These are phyloP conservation scores for Drosophila kikkawai DNA, from an alignment of 1,140 invertebrate genomes.

Conservation along the genomic window DNA sequence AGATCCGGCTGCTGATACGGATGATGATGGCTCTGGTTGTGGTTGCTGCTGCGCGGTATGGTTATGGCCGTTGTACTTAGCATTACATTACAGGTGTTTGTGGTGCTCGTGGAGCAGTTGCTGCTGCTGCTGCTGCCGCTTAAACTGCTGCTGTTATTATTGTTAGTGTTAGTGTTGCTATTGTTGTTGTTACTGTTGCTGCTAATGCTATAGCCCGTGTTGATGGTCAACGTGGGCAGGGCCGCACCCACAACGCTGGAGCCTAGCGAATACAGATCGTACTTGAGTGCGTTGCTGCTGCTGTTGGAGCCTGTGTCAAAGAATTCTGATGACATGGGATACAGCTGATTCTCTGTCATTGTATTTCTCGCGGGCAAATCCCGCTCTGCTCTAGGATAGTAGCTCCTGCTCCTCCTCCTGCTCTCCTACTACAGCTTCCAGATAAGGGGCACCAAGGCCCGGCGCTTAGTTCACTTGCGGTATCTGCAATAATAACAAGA, in stretches of 20 bases:
- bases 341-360: slow-evolving; percentile 84
- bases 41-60: slow-evolving; percentile 82
- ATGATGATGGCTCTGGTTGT: slow-evolving; percentile 77
- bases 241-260: slow-evolving; percentile 56
- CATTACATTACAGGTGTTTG: slow-evolving; percentile 77
- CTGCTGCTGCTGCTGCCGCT: slow-evolving; percentile 30
- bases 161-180: slow-evolving; percentile 28
- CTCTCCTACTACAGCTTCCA: slow-evolving; percentile 1
- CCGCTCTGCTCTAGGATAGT: slow-evolving; percentile 8
- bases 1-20: slow-evolving; percentile 62
- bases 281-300: slow-evolving; percentile 81
- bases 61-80: slow-evolving; percentile 80
- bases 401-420: slow-evolving; percentile 2
- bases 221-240: slow-evolving; percentile 69
- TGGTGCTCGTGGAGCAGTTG: slow-evolving; percentile 54
- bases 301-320: slow-evolving; percentile 84
- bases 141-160: slow-evolving; percentile 29
- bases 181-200: slow-evolving; percentile 33
- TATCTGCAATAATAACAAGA: slow-evolving; percentile 50
- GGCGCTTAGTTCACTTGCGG: slow-evolving; percentile 40
- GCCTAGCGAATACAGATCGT: slow-evolving; percentile 74
- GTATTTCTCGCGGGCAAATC: slow-evolving; percentile 2
- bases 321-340: slow-evolving; percentile 84
- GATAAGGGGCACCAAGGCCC: slow-evolving; percentile 64
- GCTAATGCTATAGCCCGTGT: slow-evolving; percentile 53